Base-by-base conservation (phyloP, 64 coral and sea anemone genomes). In the Astreopora myriophthalma region DNA sequence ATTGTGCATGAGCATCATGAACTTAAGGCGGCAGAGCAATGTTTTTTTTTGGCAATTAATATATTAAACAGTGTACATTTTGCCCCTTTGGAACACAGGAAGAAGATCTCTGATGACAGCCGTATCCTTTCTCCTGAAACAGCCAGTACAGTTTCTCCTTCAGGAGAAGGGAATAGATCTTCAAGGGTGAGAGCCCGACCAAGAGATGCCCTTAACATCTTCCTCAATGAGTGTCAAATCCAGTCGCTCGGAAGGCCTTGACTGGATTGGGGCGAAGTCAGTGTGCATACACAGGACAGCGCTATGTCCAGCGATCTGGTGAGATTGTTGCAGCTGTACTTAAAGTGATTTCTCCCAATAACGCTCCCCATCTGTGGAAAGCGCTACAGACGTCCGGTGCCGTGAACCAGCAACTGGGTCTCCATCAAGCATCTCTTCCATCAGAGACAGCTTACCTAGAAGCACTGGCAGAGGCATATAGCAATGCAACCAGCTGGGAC, bases 351-450 rank as follows among this genome's bases (percentile, higher is more conserved):
- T 82, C 78, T 30, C 27, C 78, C 11, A 57, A 25, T 26, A 82
- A 61, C 28, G 78, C 78, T 14, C 78, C 78, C 30, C 28, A 81
- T 61, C 51, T 82, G 48, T 82, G 78, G 78, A 62, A 82, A 82
- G 78, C 44, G 6, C 48, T 82, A 29, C 78, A 82, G 78, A 30
- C 78, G 29, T 60, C 48, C 9, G 57, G 38, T 61, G 57, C 8
- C 33, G 33, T 62, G 78, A 82, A 51, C 32, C 48, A 62, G 26
- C n/a, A 48, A 34, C 57, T 82, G 48, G 78, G 78, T 58, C 78
- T 62, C 33, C 20, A 5, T 46, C 33, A 36, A 8, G 32, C 33
- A 16, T 23, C 8, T 39, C 34, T 36, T 20, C 73, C 33, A 35
- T 34, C 73, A 75, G 73, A 75, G 34, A 39, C 5, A 32, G 33